phyloP scores from a whole-genome alignment of 2,797 vertebrate species.

The Manis crassicaudata region DNA sequence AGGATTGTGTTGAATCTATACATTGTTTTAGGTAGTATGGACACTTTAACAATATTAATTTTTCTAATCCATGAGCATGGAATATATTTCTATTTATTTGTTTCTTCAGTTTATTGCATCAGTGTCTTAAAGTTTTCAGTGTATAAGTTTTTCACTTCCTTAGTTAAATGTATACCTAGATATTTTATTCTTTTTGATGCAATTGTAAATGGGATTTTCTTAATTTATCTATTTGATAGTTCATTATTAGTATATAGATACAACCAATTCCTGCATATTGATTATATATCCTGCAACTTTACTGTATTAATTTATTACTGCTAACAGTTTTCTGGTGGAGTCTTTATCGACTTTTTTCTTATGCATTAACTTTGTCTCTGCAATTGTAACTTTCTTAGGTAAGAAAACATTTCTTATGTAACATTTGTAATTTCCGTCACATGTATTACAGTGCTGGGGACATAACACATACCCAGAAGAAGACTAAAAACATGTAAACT shows the following conservation, averaged over 20 bases:
- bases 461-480: neutral
- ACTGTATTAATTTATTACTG: neutral
- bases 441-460: neutral
- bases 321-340: neutral
- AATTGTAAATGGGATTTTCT: neutral
- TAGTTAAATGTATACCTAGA: neutral
- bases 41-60: neutral
- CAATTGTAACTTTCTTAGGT: neutral
- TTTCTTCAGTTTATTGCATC: neutral
- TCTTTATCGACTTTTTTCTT: neutral
- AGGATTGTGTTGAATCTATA: neutral
- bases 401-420: neutral
- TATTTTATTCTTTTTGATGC: neutral
- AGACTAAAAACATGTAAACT: neutral
- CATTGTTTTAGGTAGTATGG: neutral
- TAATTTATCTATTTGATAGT: neutral
- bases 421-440: neutral
- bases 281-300: neutral
- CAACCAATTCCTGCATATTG: neutral
- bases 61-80: neutral
- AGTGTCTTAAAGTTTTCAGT: neutral
- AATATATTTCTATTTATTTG: neutral
- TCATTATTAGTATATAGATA: neutral
- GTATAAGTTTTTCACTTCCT: neutral
- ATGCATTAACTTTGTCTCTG: neutral